These are phyloP conservation scores for Linyphia triangularis DNA, from an alignment of 2,888 invertebrate genomes.

Conservation along the genomic window DNA sequence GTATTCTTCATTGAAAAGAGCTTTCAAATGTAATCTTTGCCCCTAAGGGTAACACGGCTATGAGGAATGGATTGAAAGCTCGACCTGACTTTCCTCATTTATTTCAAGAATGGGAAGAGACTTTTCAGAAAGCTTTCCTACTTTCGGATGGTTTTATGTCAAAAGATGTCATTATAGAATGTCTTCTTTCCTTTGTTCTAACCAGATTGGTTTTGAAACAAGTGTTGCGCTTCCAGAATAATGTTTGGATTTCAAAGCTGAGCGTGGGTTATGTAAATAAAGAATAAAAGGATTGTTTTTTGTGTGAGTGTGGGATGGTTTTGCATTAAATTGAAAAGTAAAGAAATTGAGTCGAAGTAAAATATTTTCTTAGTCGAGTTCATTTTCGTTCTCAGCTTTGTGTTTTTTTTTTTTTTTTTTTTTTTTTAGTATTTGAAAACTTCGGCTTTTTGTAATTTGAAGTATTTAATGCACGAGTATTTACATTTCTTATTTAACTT, in stretches of 20 bases:
- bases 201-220: not conserved
- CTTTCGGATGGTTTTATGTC: not conserved
- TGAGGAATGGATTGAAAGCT: not conserved
- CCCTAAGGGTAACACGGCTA: not conserved
- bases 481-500: no score
- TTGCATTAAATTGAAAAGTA: not conserved
- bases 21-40: not conserved
- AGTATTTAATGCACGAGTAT: no score
- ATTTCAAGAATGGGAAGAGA: not conserved
- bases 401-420: no score
- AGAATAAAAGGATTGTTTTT: not conserved
- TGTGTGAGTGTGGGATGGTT: no score
- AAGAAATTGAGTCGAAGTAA: not conserved
- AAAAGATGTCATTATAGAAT: constrained; percentile 2
- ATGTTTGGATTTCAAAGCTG: not conserved
- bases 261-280: not conserved
- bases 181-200: not conserved
- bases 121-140: not conserved
- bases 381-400: no score
- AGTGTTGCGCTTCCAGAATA: not conserved
- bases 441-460: no score
- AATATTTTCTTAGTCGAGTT: no score
- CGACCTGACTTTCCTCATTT: not conserved
- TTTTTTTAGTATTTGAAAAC: no score
- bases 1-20: not conserved